Base-by-base conservation (phyloP, 2,888 invertebrate species). In the Chydorus sphaericus region DNA sequence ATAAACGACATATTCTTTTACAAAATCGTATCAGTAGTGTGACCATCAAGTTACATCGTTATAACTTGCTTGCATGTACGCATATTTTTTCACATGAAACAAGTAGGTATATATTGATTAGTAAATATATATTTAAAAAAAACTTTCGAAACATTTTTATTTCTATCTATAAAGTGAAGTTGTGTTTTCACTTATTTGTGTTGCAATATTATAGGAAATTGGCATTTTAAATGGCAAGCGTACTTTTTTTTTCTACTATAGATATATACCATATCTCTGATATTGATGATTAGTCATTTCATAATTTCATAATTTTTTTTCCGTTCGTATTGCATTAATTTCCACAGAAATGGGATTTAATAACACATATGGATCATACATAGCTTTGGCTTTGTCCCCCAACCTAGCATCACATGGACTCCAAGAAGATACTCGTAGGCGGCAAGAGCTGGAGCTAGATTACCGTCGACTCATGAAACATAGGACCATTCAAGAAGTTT, bases 341-440 rank as follows among this genome's bases (percentile, higher is more conserved):
- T 39, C 20, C 20, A 6, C 16, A 39, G 39, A 23, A 8, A 8
- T 39, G 7, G 52, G 52, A 1, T 52, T 52, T 3, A 52, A 52
- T n/a, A 36, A 52, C n/a, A 52, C 52, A 10, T 36, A 36, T 33
- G 52, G 23, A 8, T 31, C 31, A 23, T 52, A 52, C 33, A 10
- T 52, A 36, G 36, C 36, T 3, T 23, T 52, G 20, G 23, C 52
- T 14, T 26, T 52, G 4, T 52, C 52, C 7, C 33, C 52, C 8
- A 52, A 26, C 23, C 18, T 52, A 36, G 52, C 52, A 1, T 52
- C 52, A 2, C 36, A 23, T 31, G 23, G 36, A 6, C 10, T 52
- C 31, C n/a, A 33, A 20, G 36, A 26, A 20, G 23, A 52, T 26
- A 8, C 14, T 7, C 30, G 36, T 18, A n/a, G 33, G 26, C 52